Conservation (phyloP, 2,888 invertebrate species). For the Drosophila paramelanica region DNA sequence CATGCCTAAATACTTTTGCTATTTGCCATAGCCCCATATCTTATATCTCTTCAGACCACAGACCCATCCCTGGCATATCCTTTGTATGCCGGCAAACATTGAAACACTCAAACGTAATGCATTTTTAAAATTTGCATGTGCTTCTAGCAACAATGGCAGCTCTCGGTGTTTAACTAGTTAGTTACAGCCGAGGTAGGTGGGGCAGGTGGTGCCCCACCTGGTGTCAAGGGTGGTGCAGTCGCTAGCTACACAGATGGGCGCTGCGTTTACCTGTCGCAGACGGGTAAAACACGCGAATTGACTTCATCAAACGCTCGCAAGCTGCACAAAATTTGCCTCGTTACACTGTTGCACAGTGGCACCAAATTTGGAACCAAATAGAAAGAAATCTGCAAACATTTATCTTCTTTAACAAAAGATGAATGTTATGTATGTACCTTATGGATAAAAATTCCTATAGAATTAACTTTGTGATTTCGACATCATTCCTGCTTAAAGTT, state of each 20-base stretch:
- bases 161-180: constrained; percentile 73
- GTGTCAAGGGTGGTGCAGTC: constrained; percentile 3
- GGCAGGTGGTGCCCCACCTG: background rate
- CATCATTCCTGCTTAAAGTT: too few species aligned
- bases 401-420: too few species aligned
- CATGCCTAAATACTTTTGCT: constrained; percentile 62
- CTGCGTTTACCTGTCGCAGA: constrained; percentile 20
- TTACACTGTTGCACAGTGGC: constrained; percentile 32
- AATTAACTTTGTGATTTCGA: too few species aligned
- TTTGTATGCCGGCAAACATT: constrained; percentile 26
- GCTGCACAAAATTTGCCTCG: constrained; percentile 23
- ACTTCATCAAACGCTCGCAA: constrained; percentile 45
- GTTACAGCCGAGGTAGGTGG: constrained; percentile 45
- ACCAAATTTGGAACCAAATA: background rate
- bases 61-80: constrained; percentile 2
- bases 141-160: constrained; percentile 56
- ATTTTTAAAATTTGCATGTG: constrained; percentile 73
- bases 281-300: constrained; percentile 44
- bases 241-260: background rate
- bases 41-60: constrained; percentile 2
- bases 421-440: too few species aligned
- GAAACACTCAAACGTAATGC: constrained; percentile 71
- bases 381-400: too few species aligned
- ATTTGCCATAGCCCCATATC: constrained; percentile 36
- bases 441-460: too few species aligned